These are phyloP conservation scores for Tretioscincus oriximinensis DNA, from an alignment of 2,113 vertebrate genomes.

Conservation along the genomic window DNA sequence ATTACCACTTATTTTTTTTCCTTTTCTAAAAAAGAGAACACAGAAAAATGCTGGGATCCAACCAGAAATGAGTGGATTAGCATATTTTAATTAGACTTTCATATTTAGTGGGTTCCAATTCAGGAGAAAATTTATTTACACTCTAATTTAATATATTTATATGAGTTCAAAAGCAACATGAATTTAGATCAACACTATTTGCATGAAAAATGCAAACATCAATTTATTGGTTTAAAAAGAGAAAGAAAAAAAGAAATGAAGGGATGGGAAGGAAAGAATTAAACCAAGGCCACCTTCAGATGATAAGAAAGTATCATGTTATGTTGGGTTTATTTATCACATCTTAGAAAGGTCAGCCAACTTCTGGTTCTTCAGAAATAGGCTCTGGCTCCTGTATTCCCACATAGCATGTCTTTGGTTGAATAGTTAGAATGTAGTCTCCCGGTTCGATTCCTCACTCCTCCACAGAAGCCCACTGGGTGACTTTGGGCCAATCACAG, in stretches of 20 bases:
- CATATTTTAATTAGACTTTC: slow-evolving; percentile 55
- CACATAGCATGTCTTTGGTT: background rate
- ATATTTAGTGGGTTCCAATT: slow-evolving; percentile 40
- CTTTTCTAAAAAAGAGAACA: slow-evolving; percentile 1
- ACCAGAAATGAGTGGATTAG: slow-evolving; percentile 40
- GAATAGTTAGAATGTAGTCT: no score
- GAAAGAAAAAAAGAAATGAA: background rate
- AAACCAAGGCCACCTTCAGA: background rate
- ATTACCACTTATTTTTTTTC: slow-evolving; percentile 3
- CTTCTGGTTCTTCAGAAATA: background rate
- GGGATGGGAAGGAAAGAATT: no score
- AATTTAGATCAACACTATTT: background rate
- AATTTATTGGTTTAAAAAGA: background rate
- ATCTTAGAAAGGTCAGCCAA: background rate
- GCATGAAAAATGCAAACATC: background rate
- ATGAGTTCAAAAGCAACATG: slow-evolving; percentile 33
- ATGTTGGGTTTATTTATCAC: background rate
- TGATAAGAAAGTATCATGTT: background rate
- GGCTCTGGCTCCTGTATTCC: background rate
- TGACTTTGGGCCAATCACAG: no score
- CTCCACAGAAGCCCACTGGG: no score
- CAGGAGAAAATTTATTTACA: slow-evolving; percentile 37
- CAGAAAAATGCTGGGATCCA: slow-evolving; percentile 27
- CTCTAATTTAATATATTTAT: slow-evolving; percentile 44
- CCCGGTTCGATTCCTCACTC: no score